Base-by-base conservation (phyloP, 2,797 vertebrate genomes). In the Erethizon dorsatum region DNA sequence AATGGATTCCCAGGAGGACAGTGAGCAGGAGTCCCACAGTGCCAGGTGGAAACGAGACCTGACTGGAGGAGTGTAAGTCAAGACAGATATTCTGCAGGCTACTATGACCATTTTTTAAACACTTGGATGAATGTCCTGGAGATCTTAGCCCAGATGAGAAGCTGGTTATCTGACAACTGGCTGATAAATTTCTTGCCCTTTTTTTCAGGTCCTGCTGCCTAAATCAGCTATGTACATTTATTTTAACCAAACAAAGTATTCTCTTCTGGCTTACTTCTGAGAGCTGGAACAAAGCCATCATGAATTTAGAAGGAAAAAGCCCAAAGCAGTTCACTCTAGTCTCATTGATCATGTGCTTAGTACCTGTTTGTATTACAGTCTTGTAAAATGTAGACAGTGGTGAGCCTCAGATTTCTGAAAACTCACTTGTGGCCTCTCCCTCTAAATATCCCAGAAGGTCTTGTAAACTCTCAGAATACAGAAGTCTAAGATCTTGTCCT, bases 391-490 rank as follows among this genome's bases (percentile, higher is more conserved):
- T 28, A 56, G 47, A 54, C 78, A 54, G 33, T 61, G n/a, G 56
- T 28, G 41, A 83, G 33, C 18, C 5, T 89, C 78, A 86, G 47
- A 69, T 69, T 86, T 86, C 79, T 13, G 50, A 93, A 57, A 91
- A 59, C 11, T 59, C 47, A 80, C 2, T 59, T 31, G 54, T n/a
- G 33, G 31, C 28, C 73, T 94, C 52, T 57, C n/a, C 47, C 45
- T 59, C 41, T 90, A 77, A 85, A 57, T 22, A 78, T 11, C 10
- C 50, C 11, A 83, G 80, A 84, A 97, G 4, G 13, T n/a, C 61
- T 65, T 94, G 24, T 73, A 92, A 97, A 91, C n/a, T 61, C 33
- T n/a, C 45, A 78, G 31, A 79, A 94, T 63, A 33, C n/a, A 65
- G 20, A 88, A 15, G 5, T 41, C 18, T 37, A 54, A 71, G 24